phyloP scores from a whole-genome alignment of 1,140 invertebrate species.

The Drosophila tropicalis region DNA sequence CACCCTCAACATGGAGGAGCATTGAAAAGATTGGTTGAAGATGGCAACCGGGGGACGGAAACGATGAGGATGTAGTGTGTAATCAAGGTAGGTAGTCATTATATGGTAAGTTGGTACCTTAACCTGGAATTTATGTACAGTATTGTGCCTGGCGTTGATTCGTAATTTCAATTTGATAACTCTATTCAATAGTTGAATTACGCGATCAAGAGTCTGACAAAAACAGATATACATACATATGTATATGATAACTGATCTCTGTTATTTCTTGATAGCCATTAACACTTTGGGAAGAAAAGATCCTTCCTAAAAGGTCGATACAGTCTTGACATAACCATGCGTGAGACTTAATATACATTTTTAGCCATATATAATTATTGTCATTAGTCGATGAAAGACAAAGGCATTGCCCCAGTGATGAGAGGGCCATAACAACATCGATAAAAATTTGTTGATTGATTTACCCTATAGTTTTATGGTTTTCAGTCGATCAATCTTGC shows the following conservation, averaged over 20 bases:
- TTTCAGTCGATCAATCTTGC: conserved; percentile 36
- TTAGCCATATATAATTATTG: conserved; percentile 65
- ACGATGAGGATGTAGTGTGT: conserved; percentile 53
- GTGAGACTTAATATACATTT: conserved; percentile 51
- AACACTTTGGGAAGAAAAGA: not conserved
- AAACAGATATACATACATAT: too few relatives aligned
- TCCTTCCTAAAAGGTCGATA: conserved; percentile 7
- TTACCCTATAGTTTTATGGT: conserved; percentile 30
- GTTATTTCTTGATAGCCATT: not conserved
- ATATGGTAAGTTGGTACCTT: conserved; percentile 69
- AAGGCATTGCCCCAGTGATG: not conserved
- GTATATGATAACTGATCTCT: too few relatives aligned
- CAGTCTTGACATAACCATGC: conserved; percentile 33
- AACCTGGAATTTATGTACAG: conserved; percentile 67
- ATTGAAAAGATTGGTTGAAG: conserved; percentile 11
- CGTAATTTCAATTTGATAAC: conserved; percentile 28
- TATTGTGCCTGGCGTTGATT: conserved; percentile 47
- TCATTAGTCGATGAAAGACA: conserved; percentile 54
- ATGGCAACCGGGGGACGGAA: not conserved
- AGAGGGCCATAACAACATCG: conserved; percentile 29
- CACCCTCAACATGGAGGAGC: conserved; percentile 57
- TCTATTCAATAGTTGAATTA: conserved; percentile 38
- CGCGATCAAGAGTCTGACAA: too few relatives aligned
- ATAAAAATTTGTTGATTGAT: conserved; percentile 68
- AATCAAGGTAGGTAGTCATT: conserved; percentile 81